These are phyloP conservation scores for Rhinoderma darwinii DNA, from an alignment of 2,113 vertebrate species.

Conservation along the genomic window DNA sequence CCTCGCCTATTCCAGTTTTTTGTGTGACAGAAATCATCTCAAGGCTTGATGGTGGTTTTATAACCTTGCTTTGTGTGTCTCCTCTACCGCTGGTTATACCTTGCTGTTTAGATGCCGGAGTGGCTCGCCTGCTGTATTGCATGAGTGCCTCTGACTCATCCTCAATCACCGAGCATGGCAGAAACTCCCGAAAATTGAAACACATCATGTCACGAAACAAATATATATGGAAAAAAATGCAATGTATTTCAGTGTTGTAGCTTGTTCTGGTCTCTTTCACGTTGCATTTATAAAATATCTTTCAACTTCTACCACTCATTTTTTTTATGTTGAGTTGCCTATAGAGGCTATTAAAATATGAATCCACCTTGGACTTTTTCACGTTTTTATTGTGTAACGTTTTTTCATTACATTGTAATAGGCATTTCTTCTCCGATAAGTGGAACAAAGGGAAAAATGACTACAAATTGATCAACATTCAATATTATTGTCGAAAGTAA, in stretches of 20 bases:
- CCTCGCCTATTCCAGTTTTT: not conserved
- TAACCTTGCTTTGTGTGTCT: not conserved
- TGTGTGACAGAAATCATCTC: not conserved
- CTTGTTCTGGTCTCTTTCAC: not conserved
- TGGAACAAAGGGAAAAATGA: no score
- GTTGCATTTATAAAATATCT: not conserved
- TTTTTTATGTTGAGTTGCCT: not conserved
- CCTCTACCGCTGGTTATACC: not conserved
- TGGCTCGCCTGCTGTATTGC: constrained; percentile 9
- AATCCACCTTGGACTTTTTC: no score
- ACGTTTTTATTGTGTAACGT: no score
- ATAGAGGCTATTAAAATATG: no score
- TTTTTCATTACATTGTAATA: no score
- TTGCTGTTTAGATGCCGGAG: constrained; percentile 19
- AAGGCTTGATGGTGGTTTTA: not conserved
- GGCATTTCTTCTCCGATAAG: no score
- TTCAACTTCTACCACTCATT: not conserved
- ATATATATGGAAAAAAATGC: not conserved
- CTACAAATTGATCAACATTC: no score
- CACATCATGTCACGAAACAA: constrained; percentile 26
- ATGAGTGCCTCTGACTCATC: not conserved
- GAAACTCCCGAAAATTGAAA: constrained; percentile 32
- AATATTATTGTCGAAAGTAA: no score
- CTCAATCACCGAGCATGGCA: not conserved
- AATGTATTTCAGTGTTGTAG: not conserved